Conservation (phyloP, 2,797 vertebrate genomes). For the Sternotherus odoratus region DNA sequence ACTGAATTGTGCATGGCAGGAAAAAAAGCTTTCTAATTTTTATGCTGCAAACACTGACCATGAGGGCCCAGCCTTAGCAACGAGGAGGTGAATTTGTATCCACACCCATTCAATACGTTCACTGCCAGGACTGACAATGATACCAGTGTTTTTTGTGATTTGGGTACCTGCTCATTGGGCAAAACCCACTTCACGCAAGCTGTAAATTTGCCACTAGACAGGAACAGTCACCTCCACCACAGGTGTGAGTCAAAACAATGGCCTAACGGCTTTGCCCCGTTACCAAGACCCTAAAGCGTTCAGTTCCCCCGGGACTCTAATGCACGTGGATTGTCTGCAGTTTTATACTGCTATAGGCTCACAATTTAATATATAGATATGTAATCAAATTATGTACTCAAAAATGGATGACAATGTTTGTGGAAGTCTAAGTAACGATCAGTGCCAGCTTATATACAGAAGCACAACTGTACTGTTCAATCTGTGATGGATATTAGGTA, state of each 20-base stretch:
- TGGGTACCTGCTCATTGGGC: neutral
- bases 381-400: slow-evolving; percentile 47
- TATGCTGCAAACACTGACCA: neutral
- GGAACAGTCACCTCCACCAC: neutral
- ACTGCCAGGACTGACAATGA: neutral
- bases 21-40: neutral
- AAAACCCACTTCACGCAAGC: slow-evolving; percentile 4
- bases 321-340: neutral
- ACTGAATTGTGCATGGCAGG: neutral
- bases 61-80: neutral
- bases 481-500: slow-evolving; percentile 32
- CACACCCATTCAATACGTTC: neutral
- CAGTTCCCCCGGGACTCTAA: neutral
- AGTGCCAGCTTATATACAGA: slow-evolving; percentile 33
- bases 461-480: neutral
- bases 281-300: slow-evolving; percentile 32
- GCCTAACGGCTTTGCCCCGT: slow-evolving; percentile 4
- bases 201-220: neutral
- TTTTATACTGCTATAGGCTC: neutral
- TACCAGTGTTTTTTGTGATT: neutral
- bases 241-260: slow-evolving; percentile 26
- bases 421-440: slow-evolving; percentile 37
- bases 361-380: slow-evolving; percentile 12
- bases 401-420: slow-evolving; percentile 30
- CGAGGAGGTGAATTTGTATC: neutral